Base-by-base conservation (phyloP, 2,797 vertebrate genomes). In the Cryptoprocta ferox region DNA sequence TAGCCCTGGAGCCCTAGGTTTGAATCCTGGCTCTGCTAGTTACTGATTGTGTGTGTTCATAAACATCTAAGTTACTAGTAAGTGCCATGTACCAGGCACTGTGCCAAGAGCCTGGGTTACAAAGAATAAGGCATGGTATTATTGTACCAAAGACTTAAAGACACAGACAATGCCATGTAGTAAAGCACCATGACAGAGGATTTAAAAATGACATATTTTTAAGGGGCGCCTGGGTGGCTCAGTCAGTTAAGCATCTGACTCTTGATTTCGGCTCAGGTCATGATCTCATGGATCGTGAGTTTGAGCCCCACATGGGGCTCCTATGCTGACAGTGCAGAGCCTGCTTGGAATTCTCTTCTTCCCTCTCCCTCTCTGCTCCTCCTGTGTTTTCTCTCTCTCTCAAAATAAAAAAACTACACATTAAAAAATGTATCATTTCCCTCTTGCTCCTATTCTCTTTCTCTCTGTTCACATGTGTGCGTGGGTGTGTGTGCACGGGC, bases 11-110 rank as follows among this genome's bases (percentile, higher is more conserved):
- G 68, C 9, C 68, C 18, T 10, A 65, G 53, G 48, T 83, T 87
- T 81, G 78, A 98, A 81, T 93, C 37, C 75, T 80, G 42, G 37
- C 59, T 76, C 59, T 92, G 79, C 71, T 50, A 35, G 66, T 45
- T 71, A 91, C 28, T 63, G 42, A 88, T 6, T 59, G 14, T 28
- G 12, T 32, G 1, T 26, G 18, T 89, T 95, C 42, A 75, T 32
- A 73, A 84, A 89, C 78, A 78, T n/a, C 42, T 81, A 45, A 78
- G 79, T 42, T 53, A 68, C 26, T 26, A 94, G 2, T 32, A 76
- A 66, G 39, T 61, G 50, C 88, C 75, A 75, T 7, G 30, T 70
- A 71, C 65, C 63, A 87, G 91, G 83, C 78, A 88, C 30, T 24
- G 32, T 4, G 48, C 61, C 81, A 92, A 81, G 76, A 90, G 80